A percentile compares a stretch with the other conserved stretches of the same genome.
phyloP scores from a whole-genome alignment of 2,113 vertebrate species.

The Corydoras maculifer region DNA sequence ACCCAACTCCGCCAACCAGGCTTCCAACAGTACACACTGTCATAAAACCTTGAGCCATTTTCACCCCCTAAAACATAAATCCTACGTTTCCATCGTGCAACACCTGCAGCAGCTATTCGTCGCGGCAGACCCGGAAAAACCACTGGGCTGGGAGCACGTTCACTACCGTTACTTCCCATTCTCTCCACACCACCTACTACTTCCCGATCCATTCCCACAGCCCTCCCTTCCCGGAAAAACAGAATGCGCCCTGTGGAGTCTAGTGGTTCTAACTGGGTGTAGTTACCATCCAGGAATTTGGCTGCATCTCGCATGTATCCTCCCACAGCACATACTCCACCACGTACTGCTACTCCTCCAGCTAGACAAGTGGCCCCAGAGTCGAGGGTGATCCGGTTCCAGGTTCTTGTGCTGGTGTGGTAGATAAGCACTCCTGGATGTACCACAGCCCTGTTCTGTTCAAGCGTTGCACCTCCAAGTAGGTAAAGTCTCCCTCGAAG shows the following conservation, averaged over 20 bases:
- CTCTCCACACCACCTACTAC: constrained; percentile 55
- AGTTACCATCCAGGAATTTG: constrained; percentile 67
- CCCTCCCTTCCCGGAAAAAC: constrained; percentile 69
- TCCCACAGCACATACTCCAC: constrained; percentile 72
- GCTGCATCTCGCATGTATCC: constrained; percentile 71
- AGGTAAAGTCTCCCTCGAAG: constrained; percentile 69
- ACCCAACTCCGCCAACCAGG: constrained; percentile 77
- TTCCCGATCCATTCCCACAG: constrained; percentile 60
- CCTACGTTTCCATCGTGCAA: constrained; percentile 71
- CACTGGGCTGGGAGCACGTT: constrained; percentile 65
- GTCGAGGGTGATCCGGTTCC: constrained; percentile 68
- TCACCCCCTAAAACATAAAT: constrained; percentile 75
- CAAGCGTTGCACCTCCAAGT: constrained; percentile 70
- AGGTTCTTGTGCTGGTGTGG: constrained; percentile 64
- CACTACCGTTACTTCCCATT: constrained; percentile 52
- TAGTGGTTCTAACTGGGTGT: constrained; percentile 66
- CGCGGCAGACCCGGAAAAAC: constrained; percentile 70
- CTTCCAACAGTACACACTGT: constrained; percentile 76
- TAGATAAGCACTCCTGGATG: constrained; percentile 75
- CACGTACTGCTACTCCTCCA: constrained; percentile 69
- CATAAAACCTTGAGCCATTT: constrained; percentile 67
- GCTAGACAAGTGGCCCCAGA: constrained; percentile 70
- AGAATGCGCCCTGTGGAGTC: constrained; percentile 70
- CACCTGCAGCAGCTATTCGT: constrained; percentile 65
- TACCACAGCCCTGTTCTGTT: constrained; percentile 68